phyloP scores from a whole-genome alignment of 2,888 invertebrate genomes.

The Dermolepida albohirtum region DNA sequence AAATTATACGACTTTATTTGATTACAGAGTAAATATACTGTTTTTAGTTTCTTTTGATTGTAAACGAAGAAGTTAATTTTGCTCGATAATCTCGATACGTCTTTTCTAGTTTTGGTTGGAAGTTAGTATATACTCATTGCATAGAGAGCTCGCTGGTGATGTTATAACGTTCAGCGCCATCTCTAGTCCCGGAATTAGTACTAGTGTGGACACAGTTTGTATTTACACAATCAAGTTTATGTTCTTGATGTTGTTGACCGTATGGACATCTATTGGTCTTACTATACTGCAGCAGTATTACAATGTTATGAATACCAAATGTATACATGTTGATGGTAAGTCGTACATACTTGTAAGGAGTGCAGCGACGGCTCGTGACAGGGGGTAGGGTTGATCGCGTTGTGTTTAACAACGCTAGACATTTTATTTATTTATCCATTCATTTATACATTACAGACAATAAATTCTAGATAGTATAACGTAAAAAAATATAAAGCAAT shows the following conservation, averaged over 20 bases:
- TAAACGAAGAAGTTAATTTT: no score
- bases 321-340: conserved; percentile 35
- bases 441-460: no score
- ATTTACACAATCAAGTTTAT: conserved; percentile 37
- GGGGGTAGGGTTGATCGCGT: no score
- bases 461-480: no score
- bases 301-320: conserved; percentile 16
- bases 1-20: conserved; percentile 23
- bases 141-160: conserved; percentile 41
- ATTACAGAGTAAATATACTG: conserved; percentile 23
- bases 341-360: background rate
- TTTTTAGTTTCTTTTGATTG: conserved; percentile 9
- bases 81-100: no score
- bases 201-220: conserved; percentile 37
- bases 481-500: no score
- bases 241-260: conserved; percentile 33
- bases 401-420: no score
- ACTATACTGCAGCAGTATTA: conserved; percentile 17
- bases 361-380: background rate
- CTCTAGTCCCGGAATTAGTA: conserved; percentile 41
- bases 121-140: conserved; percentile 33
- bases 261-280: conserved; percentile 41
- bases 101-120: conserved; percentile 40
- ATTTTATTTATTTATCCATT: no score
- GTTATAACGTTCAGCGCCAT: conserved; percentile 41